Conservation (phyloP, 2,797 vertebrate genomes). For the Eulemur albifrons region DNA sequence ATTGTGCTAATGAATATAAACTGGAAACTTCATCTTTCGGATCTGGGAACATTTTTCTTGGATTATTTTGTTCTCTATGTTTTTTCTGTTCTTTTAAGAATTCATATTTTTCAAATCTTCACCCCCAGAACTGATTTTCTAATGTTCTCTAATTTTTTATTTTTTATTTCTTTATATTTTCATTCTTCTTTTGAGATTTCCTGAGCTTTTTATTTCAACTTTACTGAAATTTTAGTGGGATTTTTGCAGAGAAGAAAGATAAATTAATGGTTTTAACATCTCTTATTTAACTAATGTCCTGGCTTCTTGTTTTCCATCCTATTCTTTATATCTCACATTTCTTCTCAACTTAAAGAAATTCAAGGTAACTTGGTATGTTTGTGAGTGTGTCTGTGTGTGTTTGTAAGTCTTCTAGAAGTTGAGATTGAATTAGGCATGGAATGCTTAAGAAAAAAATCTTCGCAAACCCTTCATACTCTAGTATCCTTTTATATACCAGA, state of each 20-base stretch:
- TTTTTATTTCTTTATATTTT: neutral
- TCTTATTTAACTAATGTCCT: slow-evolving; percentile 1
- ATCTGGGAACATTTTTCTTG: neutral
- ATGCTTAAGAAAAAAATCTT: neutral
- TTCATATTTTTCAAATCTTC: neutral
- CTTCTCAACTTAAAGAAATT: slow-evolving; percentile 29
- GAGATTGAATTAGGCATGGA: neutral
- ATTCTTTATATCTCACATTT: slow-evolving; percentile 19
- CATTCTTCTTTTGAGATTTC: neutral
- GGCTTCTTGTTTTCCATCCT: neutral
- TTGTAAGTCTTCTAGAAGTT: neutral
- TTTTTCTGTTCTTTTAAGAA: slow-evolving; percentile 22
- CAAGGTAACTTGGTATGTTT: neutral
- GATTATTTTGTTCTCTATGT: neutral
- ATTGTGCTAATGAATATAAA: neutral
- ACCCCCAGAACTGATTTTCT: neutral
- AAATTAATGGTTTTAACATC: neutral
- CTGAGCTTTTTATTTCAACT: neutral
- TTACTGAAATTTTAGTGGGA: neutral
- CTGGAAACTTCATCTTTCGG: neutral
- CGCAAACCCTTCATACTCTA: neutral
- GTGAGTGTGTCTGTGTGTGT: neutral
- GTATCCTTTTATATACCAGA: neutral
- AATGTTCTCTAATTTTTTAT: neutral
- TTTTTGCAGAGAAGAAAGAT: slow-evolving; percentile 13